Percentiles rank a stretch among this genome's conserved stretches.
Evolutionary conservation across 2,888 invertebrate genomes (phyloP).

Genomic region (Athrips mouffetella): DNA sequence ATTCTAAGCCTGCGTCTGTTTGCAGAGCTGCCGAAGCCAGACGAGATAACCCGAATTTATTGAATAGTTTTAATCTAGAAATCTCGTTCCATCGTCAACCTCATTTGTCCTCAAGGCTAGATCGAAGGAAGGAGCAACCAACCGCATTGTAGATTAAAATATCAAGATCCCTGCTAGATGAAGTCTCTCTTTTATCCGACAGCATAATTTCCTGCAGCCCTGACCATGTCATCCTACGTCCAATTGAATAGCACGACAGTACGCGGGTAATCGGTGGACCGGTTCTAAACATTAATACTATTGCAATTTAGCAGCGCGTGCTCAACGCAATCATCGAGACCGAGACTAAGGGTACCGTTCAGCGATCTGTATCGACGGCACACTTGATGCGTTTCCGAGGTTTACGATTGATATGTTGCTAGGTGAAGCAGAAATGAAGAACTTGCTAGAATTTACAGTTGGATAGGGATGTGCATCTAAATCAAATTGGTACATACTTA

Average conservation of each 20-base stretch:
- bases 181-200: neutral
- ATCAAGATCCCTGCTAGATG: neutral
- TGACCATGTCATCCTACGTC: slow-evolving; percentile 34
- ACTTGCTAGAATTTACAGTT: neutral
- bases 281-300: slow-evolving; percentile 58
- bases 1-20: no score
- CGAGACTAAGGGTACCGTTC: slow-evolving; percentile 61
- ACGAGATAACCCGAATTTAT: no score
- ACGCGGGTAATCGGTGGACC: slow-evolving; percentile 54
- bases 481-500: no score
- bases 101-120: no score
- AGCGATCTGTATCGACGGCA: slow-evolving; percentile 52
- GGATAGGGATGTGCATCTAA: neutral
- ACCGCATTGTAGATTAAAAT: no score
- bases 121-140: no score
- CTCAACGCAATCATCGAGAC: slow-evolving; percentile 52
- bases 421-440: neutral
- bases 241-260: slow-evolving; percentile 58
- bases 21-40: no score
- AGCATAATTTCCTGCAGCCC: slow-evolving; percentile 4
- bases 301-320: slow-evolving; percentile 65
- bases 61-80: no score
- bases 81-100: no score
- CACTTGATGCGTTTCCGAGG: slow-evolving; percentile 40
- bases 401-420: slow-evolving; percentile 6